Evolutionary conservation across 2,888 invertebrate species (phyloP).

Genomic region (Andrena flavipes): DNA sequence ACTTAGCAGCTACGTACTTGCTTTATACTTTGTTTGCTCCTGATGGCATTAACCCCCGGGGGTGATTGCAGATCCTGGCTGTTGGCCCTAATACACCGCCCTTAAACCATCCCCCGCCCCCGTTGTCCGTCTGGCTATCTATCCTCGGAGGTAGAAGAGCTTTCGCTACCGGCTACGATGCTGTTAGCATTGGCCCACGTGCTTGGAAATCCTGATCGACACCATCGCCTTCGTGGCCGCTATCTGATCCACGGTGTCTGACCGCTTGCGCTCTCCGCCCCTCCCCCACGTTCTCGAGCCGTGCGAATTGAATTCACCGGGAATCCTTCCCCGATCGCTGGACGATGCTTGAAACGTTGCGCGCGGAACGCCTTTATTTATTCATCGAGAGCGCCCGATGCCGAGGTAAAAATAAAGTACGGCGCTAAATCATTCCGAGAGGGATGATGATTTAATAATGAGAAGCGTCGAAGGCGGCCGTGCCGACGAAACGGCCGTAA

Average conservation of each 20-base stretch:
- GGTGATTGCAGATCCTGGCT: conserved; percentile 79
- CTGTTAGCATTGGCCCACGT: conserved; percentile 82
- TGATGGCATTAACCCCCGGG: conserved; percentile 82
- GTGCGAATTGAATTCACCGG: conserved; percentile 62
- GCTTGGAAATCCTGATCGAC: conserved; percentile 82
- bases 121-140: conserved; percentile 65
- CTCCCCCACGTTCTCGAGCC: conserved; percentile 28
- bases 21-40: conserved; percentile 83
- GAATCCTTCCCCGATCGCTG: conserved; percentile 10
- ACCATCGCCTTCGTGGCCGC: conserved; percentile 74
- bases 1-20: conserved; percentile 79
- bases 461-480: background rate
- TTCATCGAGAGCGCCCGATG: conserved; percentile 43
- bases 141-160: conserved; percentile 70
- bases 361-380: conserved; percentile 49
- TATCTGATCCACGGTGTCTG: conserved; percentile 69
- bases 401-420: conserved; percentile 51
- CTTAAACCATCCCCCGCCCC: conserved; percentile 33
- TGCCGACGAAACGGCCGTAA: conserved; percentile 1
- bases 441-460: conserved; percentile 49
- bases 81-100: conserved; percentile 64
- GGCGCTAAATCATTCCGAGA: conserved; percentile 33
- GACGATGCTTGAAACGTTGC: background rate
- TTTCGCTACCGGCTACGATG: conserved; percentile 76
- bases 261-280: conserved; percentile 61